Evolutionary conservation across 2,797 vertebrate genomes (phyloP).

Genomic region (Lutra lutra): DNA sequence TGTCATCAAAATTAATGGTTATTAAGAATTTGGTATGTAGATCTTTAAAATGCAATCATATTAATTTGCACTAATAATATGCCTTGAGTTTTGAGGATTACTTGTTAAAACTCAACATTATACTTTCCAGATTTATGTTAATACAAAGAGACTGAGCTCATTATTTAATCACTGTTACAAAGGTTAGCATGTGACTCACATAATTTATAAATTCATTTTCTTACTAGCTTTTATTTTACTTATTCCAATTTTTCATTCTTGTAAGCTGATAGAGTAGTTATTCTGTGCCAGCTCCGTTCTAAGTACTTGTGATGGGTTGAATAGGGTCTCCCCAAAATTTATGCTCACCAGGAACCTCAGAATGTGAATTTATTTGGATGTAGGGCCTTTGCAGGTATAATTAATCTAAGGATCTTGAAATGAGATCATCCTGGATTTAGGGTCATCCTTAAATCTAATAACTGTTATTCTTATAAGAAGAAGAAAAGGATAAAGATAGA

Average conservation of each 20-base stretch:
- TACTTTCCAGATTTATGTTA: neutral
- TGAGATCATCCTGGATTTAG: neutral
- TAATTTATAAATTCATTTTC: neutral
- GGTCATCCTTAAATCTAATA: neutral
- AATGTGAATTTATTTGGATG: neutral
- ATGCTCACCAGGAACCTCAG: neutral
- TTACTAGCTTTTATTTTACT: neutral
- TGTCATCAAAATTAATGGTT: neutral
- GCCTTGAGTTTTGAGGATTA: neutral
- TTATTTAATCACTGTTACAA: neutral
- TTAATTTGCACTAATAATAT: neutral
- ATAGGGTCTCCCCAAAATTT: neutral
- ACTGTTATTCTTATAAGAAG: neutral
- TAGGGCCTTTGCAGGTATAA: neutral
- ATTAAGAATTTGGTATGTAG: neutral
- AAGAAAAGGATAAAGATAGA: neutral
- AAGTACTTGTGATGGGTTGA: neutral
- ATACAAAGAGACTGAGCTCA: neutral
- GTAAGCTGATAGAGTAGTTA: neutral
- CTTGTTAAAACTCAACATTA: neutral
- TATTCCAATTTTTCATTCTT: neutral
- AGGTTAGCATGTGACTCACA: neutral
- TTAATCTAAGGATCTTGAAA: neutral
- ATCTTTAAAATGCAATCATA: neutral
- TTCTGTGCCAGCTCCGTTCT: neutral